phyloP scores from a whole-genome alignment of 2,888 invertebrate genomes.

The Cheilosia variabilis region DNA sequence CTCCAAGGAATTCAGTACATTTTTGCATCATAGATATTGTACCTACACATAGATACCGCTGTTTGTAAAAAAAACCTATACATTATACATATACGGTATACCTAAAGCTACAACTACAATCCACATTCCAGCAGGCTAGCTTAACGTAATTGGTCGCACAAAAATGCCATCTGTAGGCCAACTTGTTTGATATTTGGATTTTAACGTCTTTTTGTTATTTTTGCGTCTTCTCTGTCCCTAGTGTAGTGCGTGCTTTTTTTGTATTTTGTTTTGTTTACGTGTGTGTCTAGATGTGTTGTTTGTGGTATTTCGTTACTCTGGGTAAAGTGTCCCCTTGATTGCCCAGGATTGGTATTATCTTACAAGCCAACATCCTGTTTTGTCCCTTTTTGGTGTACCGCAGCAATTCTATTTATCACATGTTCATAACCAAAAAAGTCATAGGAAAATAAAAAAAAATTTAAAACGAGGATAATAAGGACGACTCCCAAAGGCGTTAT shows the following conservation, averaged over 20 bases:
- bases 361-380: constrained; percentile 63
- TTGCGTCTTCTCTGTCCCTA: constrained; percentile 18
- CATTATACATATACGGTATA: background rate
- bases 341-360: constrained; percentile 62
- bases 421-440: constrained; percentile 35
- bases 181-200: constrained; percentile 72
- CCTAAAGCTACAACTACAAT: constrained; percentile 36
- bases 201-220: constrained; percentile 55
- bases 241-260: constrained; percentile 25
- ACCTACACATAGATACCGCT: constrained; percentile 9
- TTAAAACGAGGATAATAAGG: constrained; percentile 36
- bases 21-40: constrained; percentile 12
- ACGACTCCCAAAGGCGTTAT: constrained; percentile 70
- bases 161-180: constrained; percentile 73
- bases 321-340: constrained; percentile 64
- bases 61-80: constrained; percentile 24
- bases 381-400: constrained; percentile 42
- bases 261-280: constrained; percentile 33
- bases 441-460: background rate
- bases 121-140: constrained; percentile 69
- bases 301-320: constrained; percentile 26
- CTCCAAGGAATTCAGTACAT: constrained; percentile 51
- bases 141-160: constrained; percentile 55
- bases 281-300: constrained; percentile 7
- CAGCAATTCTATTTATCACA: constrained; percentile 52